Base-by-base conservation (phyloP, 1,140 invertebrate species). In the Chionoecetes opilio region DNA sequence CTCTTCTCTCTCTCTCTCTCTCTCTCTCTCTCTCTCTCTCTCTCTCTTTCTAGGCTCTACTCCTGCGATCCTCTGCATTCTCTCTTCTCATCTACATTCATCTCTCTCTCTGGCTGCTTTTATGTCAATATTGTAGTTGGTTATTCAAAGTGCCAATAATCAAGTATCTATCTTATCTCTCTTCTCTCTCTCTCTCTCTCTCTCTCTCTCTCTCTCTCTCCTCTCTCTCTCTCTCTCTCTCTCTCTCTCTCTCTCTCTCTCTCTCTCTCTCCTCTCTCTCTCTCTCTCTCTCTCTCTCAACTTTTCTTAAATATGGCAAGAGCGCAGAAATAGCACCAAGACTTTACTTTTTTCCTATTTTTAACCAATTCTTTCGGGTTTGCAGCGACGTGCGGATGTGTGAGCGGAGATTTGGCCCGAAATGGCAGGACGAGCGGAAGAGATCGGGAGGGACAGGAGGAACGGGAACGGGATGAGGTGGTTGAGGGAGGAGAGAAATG, bases 281-380 rank as follows among this genome's bases (percentile, higher is more conserved):
- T 75, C 63, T 75, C 63, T 75, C 63, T 75, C 63, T 75, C 63
- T 88, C 85, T 87, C 85, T 87, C 85, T 87, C 85, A 34, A 29
- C 34, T 32, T 87, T 32, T 87, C 85, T 75, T 0, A 21, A 75
- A 75, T 46, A 14, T 46, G n/a, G n/a, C n/a, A n/a, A n/a, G n/a
- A n/a, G n/a, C n/a, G n/a, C 46, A 9, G 21, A 75, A 75, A 75
- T 75, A 26, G 3, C 63, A 2, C 63, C 46, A 11, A 53, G 46
- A 53, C 21, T 3, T 53, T 75, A n/a, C 8, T n/a, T n/a, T 75
- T n/a, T 75, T 75, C 21, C 26, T 53, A n/a, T 87, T 38, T 34
- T 26, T 3, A 6, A 17, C 31, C 21, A 35, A 35, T 38, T 32
- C 31, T 87, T 87, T 38, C 85, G 26, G 9, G 31, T 87, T 75